Conservation (phyloP, 2,888 invertebrate species). For the Zaprionus bogoriensis region DNA sequence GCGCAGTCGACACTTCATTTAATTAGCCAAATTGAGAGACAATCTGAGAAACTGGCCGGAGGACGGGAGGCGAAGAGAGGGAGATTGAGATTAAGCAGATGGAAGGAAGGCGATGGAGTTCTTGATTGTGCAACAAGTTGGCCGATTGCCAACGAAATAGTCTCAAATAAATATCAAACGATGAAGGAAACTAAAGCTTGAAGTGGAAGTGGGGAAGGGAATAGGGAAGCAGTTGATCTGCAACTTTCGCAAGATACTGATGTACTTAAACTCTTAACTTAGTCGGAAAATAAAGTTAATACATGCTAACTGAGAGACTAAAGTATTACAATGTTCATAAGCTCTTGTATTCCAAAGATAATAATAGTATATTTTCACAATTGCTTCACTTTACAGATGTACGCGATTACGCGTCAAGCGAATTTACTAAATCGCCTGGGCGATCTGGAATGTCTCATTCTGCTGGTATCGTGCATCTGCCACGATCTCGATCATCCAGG, state of each 20-base stretch:
- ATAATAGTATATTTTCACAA: background rate
- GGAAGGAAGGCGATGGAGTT: background rate
- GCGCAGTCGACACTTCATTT: constrained; percentile 32
- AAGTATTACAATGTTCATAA: too few relatives aligned
- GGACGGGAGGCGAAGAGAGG: too few relatives aligned
- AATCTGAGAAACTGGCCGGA: background rate
- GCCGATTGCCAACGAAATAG: background rate
- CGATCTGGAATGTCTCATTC: constrained; percentile 89
- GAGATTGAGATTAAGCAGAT: background rate
- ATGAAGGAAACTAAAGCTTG: background rate
- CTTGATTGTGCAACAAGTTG: background rate
- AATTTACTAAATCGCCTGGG: constrained; percentile 88
- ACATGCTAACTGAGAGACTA: too few relatives aligned
- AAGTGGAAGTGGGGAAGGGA: too few relatives aligned
- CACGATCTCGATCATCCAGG: constrained; percentile 92
- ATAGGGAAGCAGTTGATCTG: too few relatives aligned
- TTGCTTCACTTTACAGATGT: constrained; percentile 85
- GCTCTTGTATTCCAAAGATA: too few relatives aligned
- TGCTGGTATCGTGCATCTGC: constrained; percentile 91
- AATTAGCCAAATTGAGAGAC: constrained; percentile 50
- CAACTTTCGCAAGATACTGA: too few relatives aligned
- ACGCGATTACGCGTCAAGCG: constrained; percentile 89
- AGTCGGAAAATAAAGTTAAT: too few relatives aligned
- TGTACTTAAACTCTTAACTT: too few relatives aligned
- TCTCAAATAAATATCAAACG: background rate